These are phyloP conservation scores for Venustoraphidia nigricollis DNA, from an alignment of 2,888 invertebrate species.

Conservation along the genomic window DNA sequence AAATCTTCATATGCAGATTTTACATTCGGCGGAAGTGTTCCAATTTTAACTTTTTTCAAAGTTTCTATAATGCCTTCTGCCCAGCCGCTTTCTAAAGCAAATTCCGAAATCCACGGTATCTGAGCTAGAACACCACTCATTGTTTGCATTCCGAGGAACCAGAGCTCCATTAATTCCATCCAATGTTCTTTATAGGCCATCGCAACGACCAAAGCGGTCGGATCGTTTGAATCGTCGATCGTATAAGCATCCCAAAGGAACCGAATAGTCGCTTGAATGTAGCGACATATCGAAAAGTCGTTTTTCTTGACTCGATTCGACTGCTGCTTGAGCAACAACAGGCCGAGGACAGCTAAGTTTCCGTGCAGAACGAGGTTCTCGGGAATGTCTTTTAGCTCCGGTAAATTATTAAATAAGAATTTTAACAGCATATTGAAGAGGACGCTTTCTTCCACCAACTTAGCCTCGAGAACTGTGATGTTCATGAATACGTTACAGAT, in stretches of 20 bases:
- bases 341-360: constrained; percentile 67
- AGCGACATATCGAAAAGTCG: constrained; percentile 77
- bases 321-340: constrained; percentile 70
- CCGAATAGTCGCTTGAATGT: constrained; percentile 75
- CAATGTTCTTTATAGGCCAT: constrained; percentile 77
- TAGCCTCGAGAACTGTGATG: constrained; percentile 73
- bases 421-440: constrained; percentile 67
- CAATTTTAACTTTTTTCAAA: constrained; percentile 67
- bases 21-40: constrained; percentile 66
- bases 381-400: constrained; percentile 66
- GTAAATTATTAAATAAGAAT: constrained; percentile 71
- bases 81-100: constrained; percentile 89
- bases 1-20: constrained; percentile 86
- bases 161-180: constrained; percentile 79
- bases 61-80: constrained; percentile 74
- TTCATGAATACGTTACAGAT: constrained; percentile 89
- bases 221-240: constrained; percentile 76
- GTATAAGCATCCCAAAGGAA: constrained; percentile 89
- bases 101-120: constrained; percentile 80
- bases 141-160: constrained; percentile 91
- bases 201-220: constrained; percentile 65
- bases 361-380: constrained; percentile 77
- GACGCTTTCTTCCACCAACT: constrained; percentile 61
- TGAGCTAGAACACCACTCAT: constrained; percentile 67
- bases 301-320: constrained; percentile 71